These are phyloP conservation scores for Myotis yumanensis DNA, from an alignment of 2,113 vertebrate genomes.

Conservation along the genomic window DNA sequence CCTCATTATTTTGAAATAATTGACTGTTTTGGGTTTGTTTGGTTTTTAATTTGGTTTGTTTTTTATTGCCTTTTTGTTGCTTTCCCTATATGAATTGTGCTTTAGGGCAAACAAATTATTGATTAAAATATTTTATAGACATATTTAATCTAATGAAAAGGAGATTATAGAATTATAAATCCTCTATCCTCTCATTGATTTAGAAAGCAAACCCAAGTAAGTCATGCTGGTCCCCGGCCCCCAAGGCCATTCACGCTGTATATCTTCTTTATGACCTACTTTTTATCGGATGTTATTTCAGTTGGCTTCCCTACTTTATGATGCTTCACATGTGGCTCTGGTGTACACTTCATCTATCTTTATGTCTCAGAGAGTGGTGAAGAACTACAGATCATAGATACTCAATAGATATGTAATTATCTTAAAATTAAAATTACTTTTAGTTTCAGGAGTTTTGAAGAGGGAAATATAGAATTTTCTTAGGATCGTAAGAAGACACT, in stretches of 20 bases:
- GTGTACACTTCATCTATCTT: neutral
- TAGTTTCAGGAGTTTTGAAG: neutral
- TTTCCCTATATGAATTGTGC: neutral
- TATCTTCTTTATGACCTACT: neutral
- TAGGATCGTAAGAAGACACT: neutral
- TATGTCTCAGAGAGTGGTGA: neutral
- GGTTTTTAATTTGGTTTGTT: neutral
- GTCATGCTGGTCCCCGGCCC: neutral
- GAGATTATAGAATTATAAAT: neutral
- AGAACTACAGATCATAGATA: neutral
- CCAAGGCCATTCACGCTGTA: neutral
- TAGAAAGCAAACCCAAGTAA: neutral
- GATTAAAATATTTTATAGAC: neutral
- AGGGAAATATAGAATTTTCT: neutral
- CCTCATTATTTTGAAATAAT: neutral
- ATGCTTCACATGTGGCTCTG: neutral
- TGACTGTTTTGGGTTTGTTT: rapidly evolving
- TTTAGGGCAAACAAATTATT: neutral
- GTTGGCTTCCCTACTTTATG: neutral
- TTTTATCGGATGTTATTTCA: neutral
- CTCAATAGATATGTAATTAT: neutral
- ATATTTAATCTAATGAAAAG: neutral
- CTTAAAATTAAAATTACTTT: constrained; percentile 8
- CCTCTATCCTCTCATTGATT: neutral
- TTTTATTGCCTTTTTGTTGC: neutral